Percentiles rank a stretch among this genome's conserved stretches.
These are phyloP conservation scores for Patiria pectinifera DNA, from an alignment of 53 echinoderm and acorn worm species.

Conservation along the genomic window DNA sequence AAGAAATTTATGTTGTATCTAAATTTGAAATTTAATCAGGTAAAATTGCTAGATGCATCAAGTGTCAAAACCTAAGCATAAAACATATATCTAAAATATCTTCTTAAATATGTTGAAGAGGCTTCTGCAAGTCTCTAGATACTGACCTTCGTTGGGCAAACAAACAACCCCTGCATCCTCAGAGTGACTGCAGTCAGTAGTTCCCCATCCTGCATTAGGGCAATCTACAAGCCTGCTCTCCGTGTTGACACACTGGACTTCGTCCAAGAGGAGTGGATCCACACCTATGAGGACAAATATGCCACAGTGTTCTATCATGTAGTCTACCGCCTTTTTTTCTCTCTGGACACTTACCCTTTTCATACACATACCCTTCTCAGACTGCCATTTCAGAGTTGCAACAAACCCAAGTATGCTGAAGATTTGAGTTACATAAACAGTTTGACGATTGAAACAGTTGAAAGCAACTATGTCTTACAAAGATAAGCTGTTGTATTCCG, in stretches of 20 bases:
- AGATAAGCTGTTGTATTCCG: too few species aligned
- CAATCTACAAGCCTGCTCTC: conserved; percentile 41
- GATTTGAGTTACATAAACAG: too few species aligned
- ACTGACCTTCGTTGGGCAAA: conserved; percentile 33
- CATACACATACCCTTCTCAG: too few species aligned
- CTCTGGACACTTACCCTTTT: too few species aligned
- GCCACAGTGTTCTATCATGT: neutral
- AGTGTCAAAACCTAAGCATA: neutral
- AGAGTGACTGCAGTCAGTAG: conserved; percentile 26
- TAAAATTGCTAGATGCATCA: neutral
- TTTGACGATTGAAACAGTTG: too few species aligned
- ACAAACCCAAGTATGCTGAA: too few species aligned
- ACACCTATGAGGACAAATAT: neutral
- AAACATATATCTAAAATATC: too few species aligned
- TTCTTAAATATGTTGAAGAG: neutral
- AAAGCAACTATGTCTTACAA: too few species aligned
- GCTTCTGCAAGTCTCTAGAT: neutral
- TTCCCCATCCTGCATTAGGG: neutral
- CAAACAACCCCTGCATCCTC: conserved; percentile 62
- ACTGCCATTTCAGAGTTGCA: too few species aligned
- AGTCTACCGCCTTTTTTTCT: too few species aligned
- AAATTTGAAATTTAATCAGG: too few species aligned
- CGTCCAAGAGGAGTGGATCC: conserved; percentile 16
- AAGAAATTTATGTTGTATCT: too few species aligned
- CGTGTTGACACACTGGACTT: conserved; percentile 23